Evolutionary conservation across 1,140 invertebrate species (phyloP).

Genomic region (Bilobella aurantiaca): DNA sequence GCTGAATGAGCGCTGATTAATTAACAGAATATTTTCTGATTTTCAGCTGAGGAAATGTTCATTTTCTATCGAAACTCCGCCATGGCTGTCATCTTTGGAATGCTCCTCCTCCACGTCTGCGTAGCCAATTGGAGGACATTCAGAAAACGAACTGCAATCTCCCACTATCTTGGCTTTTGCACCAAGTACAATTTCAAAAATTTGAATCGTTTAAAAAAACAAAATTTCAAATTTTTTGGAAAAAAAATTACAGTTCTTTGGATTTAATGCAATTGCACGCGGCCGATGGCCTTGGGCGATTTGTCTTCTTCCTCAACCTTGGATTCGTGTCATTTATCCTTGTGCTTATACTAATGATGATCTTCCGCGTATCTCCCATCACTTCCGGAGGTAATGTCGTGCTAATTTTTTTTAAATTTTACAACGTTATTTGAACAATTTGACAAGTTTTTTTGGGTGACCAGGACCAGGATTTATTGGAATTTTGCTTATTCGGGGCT

Average conservation of each 20-base stretch:
- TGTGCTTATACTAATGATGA: background rate
- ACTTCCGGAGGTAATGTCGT: background rate
- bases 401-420: too few relatives aligned
- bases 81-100: background rate
- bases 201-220: too few relatives aligned
- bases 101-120: background rate
- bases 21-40: background rate
- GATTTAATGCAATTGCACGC: background rate
- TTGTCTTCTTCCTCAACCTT: background rate
- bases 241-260: background rate
- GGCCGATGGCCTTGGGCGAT: background rate
- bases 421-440: background rate
- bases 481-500: background rate
- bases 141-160: too few relatives aligned
- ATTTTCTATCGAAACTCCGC: background rate
- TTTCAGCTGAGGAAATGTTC: conserved; percentile 5
- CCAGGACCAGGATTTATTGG: background rate
- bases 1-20: background rate
- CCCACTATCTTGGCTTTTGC: too few relatives aligned
- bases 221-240: too few relatives aligned
- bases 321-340: background rate
- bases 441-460: background rate
- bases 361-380: background rate
- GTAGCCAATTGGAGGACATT: background rate
- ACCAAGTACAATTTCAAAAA: too few relatives aligned